Evolutionary conservation across 2,113 vertebrate genomes (phyloP), one percentile per base, ranked within the genome.

Genomic region (Noturus placidus): DNA sequence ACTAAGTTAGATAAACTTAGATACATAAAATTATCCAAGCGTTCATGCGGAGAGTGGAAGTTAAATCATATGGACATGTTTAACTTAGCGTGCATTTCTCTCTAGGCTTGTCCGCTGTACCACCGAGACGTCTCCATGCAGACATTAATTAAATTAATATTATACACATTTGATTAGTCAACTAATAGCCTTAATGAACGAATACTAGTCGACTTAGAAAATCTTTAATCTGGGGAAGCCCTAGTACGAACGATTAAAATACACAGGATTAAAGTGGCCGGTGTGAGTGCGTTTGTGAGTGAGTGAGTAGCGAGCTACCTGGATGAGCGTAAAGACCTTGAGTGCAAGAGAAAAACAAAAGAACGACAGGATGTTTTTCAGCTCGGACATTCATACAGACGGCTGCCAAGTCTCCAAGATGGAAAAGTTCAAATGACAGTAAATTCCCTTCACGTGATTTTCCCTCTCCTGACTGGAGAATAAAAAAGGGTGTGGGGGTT

Each of bases 311-410:
- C n/a, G 22, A 57, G 74, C 59, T 86, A 86, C 74, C 42, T 86
- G 42, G 69, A 77, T n/a, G 46, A 87, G 61, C 59, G 15, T 14
- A 67, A n/a, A 82, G 87, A 74, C 67, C 78, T 88, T 56, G 38
- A 77, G 69, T 61, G 61, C 20, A 20, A 56, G 30, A 87, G 74
- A n/a, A 76, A 85, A 79, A 61, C 77, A 74, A 91, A 82, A 50
- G 79, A 77, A 82, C 13, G 79, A 50, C 89, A 87, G 90, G 83
- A 91, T 87, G 87, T 91, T 89, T 89, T 89, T 80, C 83, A 74
- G 19, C 46, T 70, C 35, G 52, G 70, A 59, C 22, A 30, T 78
- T 87, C 74, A 80, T 35, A n/a, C 35, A 54, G 76, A 79, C 22
- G 50, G 9, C 22, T 57, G 79, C 89, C 87, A 79, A 83, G 61